Conservation (phyloP, 2,888 invertebrate species). For the Parasteatoda lunata region DNA sequence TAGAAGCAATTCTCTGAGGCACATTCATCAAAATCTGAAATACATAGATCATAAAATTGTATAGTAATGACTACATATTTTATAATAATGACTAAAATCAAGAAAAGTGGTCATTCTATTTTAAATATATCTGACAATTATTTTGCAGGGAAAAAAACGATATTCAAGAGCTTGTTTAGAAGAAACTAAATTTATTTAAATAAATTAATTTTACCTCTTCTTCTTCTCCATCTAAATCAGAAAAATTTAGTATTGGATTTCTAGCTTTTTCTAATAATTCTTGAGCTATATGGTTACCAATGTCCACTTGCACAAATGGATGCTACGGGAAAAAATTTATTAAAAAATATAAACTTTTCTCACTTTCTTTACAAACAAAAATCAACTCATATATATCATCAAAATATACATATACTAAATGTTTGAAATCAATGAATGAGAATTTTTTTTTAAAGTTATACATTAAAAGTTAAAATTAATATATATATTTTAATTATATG, state of each 20-base stretch:
- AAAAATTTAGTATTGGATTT: constrained; percentile 67
- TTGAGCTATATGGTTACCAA: constrained; percentile 65
- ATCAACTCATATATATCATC: too few species aligned
- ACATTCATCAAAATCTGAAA: constrained; percentile 64
- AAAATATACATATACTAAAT: too few species aligned
- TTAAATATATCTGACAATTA: not conserved
- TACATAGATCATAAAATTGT: not conserved
- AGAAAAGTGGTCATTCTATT: not conserved
- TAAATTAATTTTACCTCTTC: constrained; percentile 51
- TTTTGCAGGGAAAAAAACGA: not conserved
- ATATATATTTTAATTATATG: too few species aligned
- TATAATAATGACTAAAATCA: too few species aligned
- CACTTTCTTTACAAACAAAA: too few species aligned
- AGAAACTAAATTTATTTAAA: not conserved
- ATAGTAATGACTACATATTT: not conserved
- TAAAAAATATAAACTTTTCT: too few species aligned
- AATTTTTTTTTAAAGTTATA: too few species aligned
- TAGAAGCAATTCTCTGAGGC: constrained; percentile 67
- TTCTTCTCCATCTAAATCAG: constrained; percentile 68
- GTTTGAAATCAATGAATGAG: too few species aligned
- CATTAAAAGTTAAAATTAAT: too few species aligned
- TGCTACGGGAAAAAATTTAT: constrained; percentile 29
- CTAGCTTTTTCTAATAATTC: constrained; percentile 66
- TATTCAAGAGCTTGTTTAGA: not conserved
- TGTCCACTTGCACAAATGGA: constrained; percentile 65